These are phyloP conservation scores for Melanaphis sacchari DNA, from an alignment of 1,140 invertebrate species.

Conservation along the genomic window DNA sequence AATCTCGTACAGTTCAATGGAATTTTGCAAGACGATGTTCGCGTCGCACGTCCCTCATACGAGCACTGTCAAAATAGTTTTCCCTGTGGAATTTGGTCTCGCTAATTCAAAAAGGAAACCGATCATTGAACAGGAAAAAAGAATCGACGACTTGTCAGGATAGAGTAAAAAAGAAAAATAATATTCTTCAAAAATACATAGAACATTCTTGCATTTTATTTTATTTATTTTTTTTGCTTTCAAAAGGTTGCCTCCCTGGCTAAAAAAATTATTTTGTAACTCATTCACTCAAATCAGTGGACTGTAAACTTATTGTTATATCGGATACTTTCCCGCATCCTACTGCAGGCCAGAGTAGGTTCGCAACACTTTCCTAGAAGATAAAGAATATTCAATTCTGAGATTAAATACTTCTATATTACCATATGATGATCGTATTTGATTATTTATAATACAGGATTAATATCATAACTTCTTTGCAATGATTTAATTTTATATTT, in stretches of 20 bases:
- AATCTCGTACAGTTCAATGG: constrained; percentile 20
- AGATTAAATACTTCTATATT: neutral
- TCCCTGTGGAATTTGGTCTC: constrained; percentile 15
- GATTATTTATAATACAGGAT: neutral
- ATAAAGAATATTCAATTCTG: neutral
- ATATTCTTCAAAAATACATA: constrained; percentile 30
- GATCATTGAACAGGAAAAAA: constrained; percentile 55
- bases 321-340: neutral
- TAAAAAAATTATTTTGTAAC: constrained; percentile 34
- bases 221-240: constrained; percentile 18
- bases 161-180: neutral
- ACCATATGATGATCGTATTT: neutral
- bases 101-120: constrained; percentile 38
- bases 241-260: constrained; percentile 4
- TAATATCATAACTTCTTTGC: neutral
- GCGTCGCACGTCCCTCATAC: neutral
- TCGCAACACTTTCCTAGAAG: neutral
- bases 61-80: constrained; percentile 51
- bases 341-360: neutral
- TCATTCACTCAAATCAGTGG: constrained; percentile 41
- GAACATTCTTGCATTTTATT: constrained; percentile 43
- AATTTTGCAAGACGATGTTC: neutral
- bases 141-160: constrained; percentile 28
- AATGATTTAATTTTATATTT: neutral
- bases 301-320: constrained; percentile 51